A percentile compares a stretch with the other conserved stretches of the same genome.
Evolutionary conservation across 1,140 invertebrate species (phyloP).

Genomic region (Drosophila funebris): DNA sequence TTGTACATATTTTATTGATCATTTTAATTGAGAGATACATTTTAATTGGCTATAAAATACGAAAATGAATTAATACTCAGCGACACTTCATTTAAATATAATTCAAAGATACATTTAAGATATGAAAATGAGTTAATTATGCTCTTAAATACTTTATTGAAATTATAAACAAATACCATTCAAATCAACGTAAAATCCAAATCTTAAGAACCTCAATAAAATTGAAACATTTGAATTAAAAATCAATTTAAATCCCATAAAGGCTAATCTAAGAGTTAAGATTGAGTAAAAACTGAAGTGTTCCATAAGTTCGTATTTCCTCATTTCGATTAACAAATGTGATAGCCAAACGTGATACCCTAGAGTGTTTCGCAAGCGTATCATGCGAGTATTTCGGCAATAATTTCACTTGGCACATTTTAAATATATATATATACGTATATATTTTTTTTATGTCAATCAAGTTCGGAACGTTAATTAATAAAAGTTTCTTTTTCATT

Average conservation of each 20-base stretch:
- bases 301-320: background rate
- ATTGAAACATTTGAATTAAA: background rate
- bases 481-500: background rate
- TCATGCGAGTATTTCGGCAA: constrained; percentile 12
- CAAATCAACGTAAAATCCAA: background rate
- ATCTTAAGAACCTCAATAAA: constrained; percentile 2
- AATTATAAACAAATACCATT: background rate
- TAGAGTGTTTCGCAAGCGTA: constrained; percentile 15
- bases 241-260: background rate
- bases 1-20: too few relatives aligned
- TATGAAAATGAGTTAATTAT: background rate
- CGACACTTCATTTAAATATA: too few relatives aligned
- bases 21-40: too few relatives aligned
- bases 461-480: constrained; percentile 39
- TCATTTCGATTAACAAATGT: constrained; percentile 23
- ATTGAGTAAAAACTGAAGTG: background rate
- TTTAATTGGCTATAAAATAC: too few relatives aligned
- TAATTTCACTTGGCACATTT: constrained; percentile 29
- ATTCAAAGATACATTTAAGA: background rate
- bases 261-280: background rate
- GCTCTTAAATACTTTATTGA: background rate
- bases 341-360: constrained; percentile 15
- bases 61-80: too few relatives aligned
- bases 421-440: too few relatives aligned
- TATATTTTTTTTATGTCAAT: constrained; percentile 12